These are phyloP conservation scores for Diploptera punctata DNA, from an alignment of 2,888 invertebrate species.

Conservation along the genomic window DNA sequence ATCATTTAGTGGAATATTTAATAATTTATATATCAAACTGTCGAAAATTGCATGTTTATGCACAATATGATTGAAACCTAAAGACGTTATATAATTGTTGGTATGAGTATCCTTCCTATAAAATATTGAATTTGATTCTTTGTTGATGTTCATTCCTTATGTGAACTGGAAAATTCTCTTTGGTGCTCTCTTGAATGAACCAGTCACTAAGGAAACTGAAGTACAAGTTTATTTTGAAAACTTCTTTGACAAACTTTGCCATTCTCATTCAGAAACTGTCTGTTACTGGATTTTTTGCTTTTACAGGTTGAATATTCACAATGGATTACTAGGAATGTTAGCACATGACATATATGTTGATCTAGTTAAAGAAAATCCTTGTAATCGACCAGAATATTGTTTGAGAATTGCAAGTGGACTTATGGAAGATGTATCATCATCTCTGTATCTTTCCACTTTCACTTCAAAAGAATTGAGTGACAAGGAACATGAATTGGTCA, in stretches of 20 bases:
- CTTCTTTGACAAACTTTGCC: constrained; percentile 25
- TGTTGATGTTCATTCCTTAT: neutral
- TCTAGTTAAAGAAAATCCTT: constrained; percentile 40
- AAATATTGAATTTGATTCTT: no score
- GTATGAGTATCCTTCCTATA: no score
- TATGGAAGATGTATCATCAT: constrained; percentile 43
- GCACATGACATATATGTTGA: constrained; percentile 47
- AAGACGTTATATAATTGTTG: no score
- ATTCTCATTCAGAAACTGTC: no score
- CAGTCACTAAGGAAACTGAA: neutral
- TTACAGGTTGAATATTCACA: constrained; percentile 41
- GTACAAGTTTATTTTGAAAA: constrained; percentile 33
- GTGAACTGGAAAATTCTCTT: constrained; percentile 30
- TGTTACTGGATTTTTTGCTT: no score
- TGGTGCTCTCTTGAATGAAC: neutral
- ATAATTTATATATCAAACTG: no score
- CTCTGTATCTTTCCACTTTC: constrained; percentile 42
- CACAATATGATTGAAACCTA: no score
- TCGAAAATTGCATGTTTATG: no score
- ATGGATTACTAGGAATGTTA: constrained; percentile 47
- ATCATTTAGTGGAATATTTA: no score
- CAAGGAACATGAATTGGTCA: neutral
- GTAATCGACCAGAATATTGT: constrained; percentile 39
- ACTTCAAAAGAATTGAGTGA: constrained; percentile 15
- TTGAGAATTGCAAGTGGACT: constrained; percentile 37